Conservation (phyloP, 2,888 invertebrate genomes). For the Elgonia sp. region DNA sequence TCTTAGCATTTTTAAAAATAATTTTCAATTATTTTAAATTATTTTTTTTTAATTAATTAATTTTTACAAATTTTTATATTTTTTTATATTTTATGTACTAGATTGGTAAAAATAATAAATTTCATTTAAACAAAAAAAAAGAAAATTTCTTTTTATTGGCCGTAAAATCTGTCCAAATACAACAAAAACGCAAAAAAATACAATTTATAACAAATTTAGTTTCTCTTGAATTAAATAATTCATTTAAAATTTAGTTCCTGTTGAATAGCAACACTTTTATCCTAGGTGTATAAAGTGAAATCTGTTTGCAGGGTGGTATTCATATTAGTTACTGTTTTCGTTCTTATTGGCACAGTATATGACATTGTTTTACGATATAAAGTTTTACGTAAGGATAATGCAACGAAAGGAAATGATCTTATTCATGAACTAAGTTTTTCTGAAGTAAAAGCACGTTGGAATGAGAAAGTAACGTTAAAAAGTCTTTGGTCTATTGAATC, state of each 20-base stretch:
- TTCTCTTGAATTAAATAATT: neutral
- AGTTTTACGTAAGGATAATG: slow-evolving; percentile 73
- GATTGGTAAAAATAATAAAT: no score
- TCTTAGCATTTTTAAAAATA: no score
- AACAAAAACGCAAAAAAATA: no score
- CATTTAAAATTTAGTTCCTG: slow-evolving; percentile 23
- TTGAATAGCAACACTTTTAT: neutral
- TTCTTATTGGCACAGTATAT: slow-evolving; percentile 87
- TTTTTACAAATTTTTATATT: no score
- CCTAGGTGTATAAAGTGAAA: slow-evolving; percentile 43
- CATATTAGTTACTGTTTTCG: slow-evolving; percentile 84
- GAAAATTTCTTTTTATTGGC: no score
- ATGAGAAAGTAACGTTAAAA: slow-evolving; percentile 78
- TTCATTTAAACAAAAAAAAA: no score
- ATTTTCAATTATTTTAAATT: no score
- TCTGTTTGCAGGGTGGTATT: slow-evolving; percentile 78
- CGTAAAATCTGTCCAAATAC: no score
- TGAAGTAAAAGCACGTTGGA: slow-evolving; percentile 28
- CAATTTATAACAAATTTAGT: no score
- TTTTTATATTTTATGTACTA: no score
- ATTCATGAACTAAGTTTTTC: slow-evolving; percentile 69
- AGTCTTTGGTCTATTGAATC: slow-evolving; percentile 80
- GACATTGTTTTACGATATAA: slow-evolving; percentile 85
- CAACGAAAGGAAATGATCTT: slow-evolving; percentile 55
- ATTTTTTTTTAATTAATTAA: no score